phyloP scores from a whole-genome alignment of 2,888 invertebrate genomes.

The Acleris laterana region DNA sequence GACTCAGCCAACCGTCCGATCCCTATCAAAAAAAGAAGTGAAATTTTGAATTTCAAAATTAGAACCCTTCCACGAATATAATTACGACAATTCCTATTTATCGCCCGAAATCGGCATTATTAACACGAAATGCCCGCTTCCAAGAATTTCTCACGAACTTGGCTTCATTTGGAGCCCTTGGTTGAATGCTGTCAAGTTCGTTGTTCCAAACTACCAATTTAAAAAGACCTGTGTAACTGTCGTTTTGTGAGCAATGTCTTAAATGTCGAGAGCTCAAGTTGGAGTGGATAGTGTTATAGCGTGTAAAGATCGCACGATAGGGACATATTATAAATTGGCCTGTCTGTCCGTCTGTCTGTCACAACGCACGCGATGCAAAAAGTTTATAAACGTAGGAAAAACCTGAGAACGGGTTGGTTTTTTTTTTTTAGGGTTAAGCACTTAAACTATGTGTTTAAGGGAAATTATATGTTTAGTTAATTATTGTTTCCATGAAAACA shows the following conservation, averaged over 20 bases:
- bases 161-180: too few species aligned
- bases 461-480: too few species aligned
- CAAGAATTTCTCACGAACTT: too few species aligned
- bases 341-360: constrained; percentile 82
- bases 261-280: constrained; percentile 42
- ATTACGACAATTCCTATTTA: constrained; percentile 61
- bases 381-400: constrained; percentile 52
- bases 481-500: too few species aligned
- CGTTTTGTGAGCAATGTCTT: constrained; percentile 10
- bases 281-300: constrained; percentile 50
- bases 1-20: constrained; percentile 44
- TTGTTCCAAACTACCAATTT: constrained; percentile 43
- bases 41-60: constrained; percentile 39
- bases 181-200: constrained; percentile 19
- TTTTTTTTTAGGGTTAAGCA: constrained; percentile 1
- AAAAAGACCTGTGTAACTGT: constrained; percentile 42
- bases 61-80: constrained; percentile 58
- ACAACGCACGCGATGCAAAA: constrained; percentile 80
- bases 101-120: constrained; percentile 55
- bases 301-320: constrained; percentile 72
- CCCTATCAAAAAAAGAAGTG: constrained; percentile 39
- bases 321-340: constrained; percentile 82
- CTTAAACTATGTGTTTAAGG: background rate
- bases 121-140: background rate
- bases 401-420: constrained; percentile 15